Base-by-base conservation (phyloP, 2,113 vertebrate genomes). In the Benitochromis conjunctus region DNA sequence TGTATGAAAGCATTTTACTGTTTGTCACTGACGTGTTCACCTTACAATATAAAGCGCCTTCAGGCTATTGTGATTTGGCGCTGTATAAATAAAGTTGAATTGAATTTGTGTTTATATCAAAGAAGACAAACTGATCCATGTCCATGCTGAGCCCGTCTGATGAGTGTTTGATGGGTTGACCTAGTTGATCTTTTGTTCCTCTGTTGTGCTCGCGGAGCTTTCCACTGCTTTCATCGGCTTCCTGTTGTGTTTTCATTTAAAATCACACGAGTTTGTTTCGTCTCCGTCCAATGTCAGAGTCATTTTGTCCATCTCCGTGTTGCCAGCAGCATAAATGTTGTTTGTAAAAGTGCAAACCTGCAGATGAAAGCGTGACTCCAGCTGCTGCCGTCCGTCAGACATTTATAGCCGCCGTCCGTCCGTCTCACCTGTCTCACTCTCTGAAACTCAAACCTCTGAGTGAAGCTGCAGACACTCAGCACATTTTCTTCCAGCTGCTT, bases 321-420 rank as follows among this genome's bases (percentile, higher is more conserved):
- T 6, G 38, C 7, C 21, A 4, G 4, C 62, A 41, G 64, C 62
- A 21, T 0, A 13, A 64, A 38, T 64, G 60, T 21, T 64, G 31
- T 43, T 43, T 69, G 36, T 43, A 46, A 46, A 26, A 71, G 13
- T 46, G 41, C 9, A 48, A 48, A 48, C 69, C 43, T 74, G 24
- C 69, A 16, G 46, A 16, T 48, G 46, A 36, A 36, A 36, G 34
- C 34, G 34, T 36, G 34, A 36, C 34, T 36, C 34, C 85, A 89
- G 81, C 83, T 91, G 90, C 79, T 12, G 81, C 78, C 1, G 16
- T 46, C 81, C 8, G 4, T 91, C 84, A 53, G 79, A 87, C 87
- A 89, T 84, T 82, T 87, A 80, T 89, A 91, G 87, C 79, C 9
- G 5, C 57, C 18, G 12, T 7, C 26, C 26, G 12, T 7, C 29